phyloP scores from a whole-genome alignment of 2,113 vertebrate species.

The Crypturellus undulatus region DNA sequence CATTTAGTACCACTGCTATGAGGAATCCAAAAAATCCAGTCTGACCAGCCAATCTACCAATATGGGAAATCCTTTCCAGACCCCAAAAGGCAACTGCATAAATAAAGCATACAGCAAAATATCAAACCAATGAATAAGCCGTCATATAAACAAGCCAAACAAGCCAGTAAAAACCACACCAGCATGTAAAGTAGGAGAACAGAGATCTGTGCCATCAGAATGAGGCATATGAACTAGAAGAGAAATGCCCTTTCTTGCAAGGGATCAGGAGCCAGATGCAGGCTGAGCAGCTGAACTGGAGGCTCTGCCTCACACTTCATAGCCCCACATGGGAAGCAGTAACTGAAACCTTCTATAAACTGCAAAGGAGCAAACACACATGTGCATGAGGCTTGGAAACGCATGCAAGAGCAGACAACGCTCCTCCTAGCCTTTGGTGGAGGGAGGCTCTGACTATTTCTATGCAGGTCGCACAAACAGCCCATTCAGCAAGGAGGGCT shows the following conservation, averaged over 20 bases:
- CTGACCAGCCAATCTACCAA: conserved; percentile 54
- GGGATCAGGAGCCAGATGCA: background rate
- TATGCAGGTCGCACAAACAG: rapidly evolving
- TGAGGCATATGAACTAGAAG: background rate
- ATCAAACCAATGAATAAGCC: conserved; percentile 52
- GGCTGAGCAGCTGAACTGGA: background rate
- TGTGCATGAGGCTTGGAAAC: background rate
- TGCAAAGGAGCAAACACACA: background rate
- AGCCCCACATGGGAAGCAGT: background rate
- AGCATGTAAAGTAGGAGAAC: conserved; percentile 36
- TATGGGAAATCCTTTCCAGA: conserved; percentile 61
- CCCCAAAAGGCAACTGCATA: conserved; percentile 54
- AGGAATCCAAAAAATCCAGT: conserved; percentile 69
- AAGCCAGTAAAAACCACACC: conserved; percentile 38
- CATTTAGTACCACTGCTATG: conserved; percentile 60
- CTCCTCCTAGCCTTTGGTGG: background rate
- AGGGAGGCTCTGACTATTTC: background rate
- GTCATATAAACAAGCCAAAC: conserved; percentile 54
- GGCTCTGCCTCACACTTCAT: background rate
- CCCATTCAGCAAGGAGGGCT: background rate
- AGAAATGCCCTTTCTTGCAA: background rate
- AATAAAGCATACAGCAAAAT: conserved; percentile 63
- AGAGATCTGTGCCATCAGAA: background rate
- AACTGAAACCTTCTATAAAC: background rate
- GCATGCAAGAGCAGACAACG: background rate